Percentiles rank a stretch among this genome's conserved stretches.
phyloP scores from a whole-genome alignment of 1,140 invertebrate genomes.

The Drosophila lacertosa region DNA sequence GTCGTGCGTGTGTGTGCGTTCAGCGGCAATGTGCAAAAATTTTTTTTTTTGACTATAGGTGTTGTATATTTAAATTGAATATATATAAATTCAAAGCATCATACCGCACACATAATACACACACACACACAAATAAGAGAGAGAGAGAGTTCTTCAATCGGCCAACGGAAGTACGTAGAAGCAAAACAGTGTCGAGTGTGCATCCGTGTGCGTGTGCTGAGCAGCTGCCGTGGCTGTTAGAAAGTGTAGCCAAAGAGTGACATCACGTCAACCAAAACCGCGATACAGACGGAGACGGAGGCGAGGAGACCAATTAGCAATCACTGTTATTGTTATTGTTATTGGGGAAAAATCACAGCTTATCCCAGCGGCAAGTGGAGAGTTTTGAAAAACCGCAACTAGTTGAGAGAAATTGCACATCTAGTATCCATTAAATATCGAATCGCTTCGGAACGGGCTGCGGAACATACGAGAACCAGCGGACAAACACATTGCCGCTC shows the following conservation, averaged over 20 bases:
- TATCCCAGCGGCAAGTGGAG: constrained; percentile 11
- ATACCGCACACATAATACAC: constrained; percentile 14
- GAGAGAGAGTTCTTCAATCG: constrained; percentile 44
- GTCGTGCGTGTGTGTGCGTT: constrained; percentile 47
- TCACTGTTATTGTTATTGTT: constrained; percentile 10
- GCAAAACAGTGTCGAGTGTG: constrained; percentile 48
- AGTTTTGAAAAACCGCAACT: constrained; percentile 18
- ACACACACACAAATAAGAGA: constrained; percentile 23
- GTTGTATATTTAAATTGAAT: constrained; percentile 78
- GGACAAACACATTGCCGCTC: constrained; percentile 47
- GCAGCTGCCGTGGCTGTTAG: constrained; percentile 47
- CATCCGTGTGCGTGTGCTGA: constrained; percentile 48
- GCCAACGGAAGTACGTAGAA: constrained; percentile 68
- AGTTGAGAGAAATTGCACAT: constrained; percentile 32
- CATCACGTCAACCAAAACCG: constrained; percentile 58
- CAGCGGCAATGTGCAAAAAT: constrained; percentile 78
- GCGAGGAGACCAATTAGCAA: constrained; percentile 30
- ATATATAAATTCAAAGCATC: constrained; percentile 61
- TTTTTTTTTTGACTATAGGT: constrained; percentile 76
- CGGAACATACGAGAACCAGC: constrained; percentile 62
- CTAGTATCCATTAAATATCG: constrained; percentile 16
- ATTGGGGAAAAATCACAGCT: constrained; percentile 29
- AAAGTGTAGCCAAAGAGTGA: constrained; percentile 74
- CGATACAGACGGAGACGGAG: constrained; percentile 12
- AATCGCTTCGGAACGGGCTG: constrained; percentile 15